Evolutionary conservation across 2,888 invertebrate species (phyloP).

Genomic region (Noctua janthina): DNA sequence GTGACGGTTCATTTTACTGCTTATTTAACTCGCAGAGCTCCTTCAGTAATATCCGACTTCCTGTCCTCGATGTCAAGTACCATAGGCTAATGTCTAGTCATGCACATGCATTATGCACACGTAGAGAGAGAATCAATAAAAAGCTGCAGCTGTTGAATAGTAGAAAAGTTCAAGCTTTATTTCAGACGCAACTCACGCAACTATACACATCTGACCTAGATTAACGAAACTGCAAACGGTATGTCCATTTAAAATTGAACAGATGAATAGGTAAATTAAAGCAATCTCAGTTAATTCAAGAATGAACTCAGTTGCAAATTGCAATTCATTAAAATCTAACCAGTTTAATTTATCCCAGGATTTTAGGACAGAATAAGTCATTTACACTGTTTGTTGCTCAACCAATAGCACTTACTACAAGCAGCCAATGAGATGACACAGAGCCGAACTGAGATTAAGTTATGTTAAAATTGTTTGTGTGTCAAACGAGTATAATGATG

Average conservation of each 20-base stretch:
- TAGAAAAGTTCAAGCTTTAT: conserved; percentile 44
- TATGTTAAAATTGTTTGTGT: conserved; percentile 52
- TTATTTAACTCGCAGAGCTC: conserved; percentile 39
- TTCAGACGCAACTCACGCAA: conserved; percentile 14
- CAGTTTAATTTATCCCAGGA: background rate
- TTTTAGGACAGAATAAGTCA: background rate
- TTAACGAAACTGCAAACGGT: conserved; percentile 1
- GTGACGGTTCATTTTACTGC: conserved; percentile 41
- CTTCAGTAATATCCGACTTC: conserved; percentile 73
- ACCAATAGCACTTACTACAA: background rate
- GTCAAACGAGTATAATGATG: conserved; percentile 53
- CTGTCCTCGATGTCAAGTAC: conserved; percentile 78
- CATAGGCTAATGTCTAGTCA: conserved; percentile 71
- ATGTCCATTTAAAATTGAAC: background rate
- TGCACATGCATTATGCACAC: conserved; percentile 73
- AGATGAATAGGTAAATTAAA: background rate
- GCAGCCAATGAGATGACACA: conserved; percentile 8
- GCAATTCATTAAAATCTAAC: conserved; percentile 16
- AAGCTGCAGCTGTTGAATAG: conserved; percentile 66
- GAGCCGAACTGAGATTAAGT: conserved; percentile 46
- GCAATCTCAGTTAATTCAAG: background rate
- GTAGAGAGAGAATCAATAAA: conserved; percentile 58
- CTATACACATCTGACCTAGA: background rate
- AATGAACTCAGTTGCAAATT: background rate
- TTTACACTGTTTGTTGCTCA: conserved; percentile 8